Evolutionary conservation across 2,888 invertebrate genomes (phyloP).

Genomic region (Cryptosula pallasiana): DNA sequence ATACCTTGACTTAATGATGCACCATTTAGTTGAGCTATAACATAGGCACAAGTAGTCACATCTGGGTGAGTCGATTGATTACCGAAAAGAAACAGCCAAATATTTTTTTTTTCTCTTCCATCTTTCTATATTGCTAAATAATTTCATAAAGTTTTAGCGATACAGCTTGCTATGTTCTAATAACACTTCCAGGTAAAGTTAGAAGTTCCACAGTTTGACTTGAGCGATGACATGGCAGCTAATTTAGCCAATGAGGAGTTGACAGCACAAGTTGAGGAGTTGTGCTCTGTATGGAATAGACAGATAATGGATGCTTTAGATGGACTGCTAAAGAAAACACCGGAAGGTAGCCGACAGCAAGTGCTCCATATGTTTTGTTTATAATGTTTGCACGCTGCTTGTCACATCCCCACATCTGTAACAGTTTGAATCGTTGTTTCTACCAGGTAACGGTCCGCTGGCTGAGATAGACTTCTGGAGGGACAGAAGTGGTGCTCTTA

Average conservation of each 20-base stretch:
- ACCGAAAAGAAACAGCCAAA: no score
- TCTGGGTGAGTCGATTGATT: no score
- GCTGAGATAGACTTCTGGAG: constrained; percentile 83
- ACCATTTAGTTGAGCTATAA: no score
- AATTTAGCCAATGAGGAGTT: constrained; percentile 42
- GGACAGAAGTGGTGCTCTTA: constrained; percentile 70
- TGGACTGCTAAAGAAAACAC: constrained; percentile 42
- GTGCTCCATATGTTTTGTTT: not conserved
- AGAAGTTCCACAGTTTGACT: constrained; percentile 30
- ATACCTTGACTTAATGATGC: no score
- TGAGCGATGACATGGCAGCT: constrained; percentile 48
- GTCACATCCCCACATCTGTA: no score
- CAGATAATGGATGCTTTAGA: constrained; percentile 46
- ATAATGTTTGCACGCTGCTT: not conserved
- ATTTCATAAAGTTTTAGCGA: no score
- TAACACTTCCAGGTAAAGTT: constrained; percentile 28
- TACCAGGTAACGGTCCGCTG: constrained; percentile 69
- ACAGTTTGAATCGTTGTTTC: no score
- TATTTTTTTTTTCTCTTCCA: no score
- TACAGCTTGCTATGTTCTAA: no score
- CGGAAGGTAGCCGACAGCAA: constrained; percentile 26
- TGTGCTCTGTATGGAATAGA: constrained; percentile 59
- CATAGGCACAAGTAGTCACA: no score
- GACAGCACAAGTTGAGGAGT: constrained; percentile 57
- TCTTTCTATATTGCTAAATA: no score